Evolutionary conservation across 1,140 invertebrate species (phyloP), one percentile per base, ranked within the genome.

Genomic region (Cherax quadricarinatus): DNA sequence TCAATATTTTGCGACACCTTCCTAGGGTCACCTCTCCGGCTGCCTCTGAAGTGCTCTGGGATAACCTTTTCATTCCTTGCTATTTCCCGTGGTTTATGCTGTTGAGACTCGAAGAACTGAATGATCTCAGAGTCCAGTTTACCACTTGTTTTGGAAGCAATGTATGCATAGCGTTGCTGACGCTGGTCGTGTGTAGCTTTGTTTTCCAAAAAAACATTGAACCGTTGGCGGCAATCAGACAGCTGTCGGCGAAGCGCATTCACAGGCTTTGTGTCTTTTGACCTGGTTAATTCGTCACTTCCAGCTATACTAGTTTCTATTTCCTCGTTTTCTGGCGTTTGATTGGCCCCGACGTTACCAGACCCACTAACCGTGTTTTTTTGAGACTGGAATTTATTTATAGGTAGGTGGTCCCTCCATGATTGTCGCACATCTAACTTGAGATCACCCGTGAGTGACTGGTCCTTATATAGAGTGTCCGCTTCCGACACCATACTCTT

Each of bases 31-130:
- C 7, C 48, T 14, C 14, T 57, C 24, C n/a, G 7, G 78, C 57
- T 80, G 3, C 53, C 90, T 79, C 41, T 78, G 84, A 91, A 91
- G 18, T 87, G 90, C 84, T 91, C 90, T 30, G 70, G 75, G 30
- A 91, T 86, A n/a, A 86, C 41, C 49, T 86, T 91, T 30, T 91
- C 90, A 82, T 91, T 91, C 30, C 90, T 73, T 14, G 66, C 3
- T 7, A 91, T 91, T n/a, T 91, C 90, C n/a, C 90, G 57, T 1
- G 90, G 84, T 30, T 87, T 91, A 30, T 86, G 78, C 24, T 91
- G 90, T 78, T 87, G 90, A 48, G 84, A 80, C 18, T 91, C 90
- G 41, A 91, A 91, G 49, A 91, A 91, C n/a, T 91, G 90, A n/a
- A 91, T 86, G 24, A 91, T 91, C 5, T 91, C 90, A 1, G 90